Percentiles rank a stretch among this genome's conserved stretches.
phyloP scores from a whole-genome alignment of 2,113 vertebrate genomes.

The Macrotus californicus region DNA sequence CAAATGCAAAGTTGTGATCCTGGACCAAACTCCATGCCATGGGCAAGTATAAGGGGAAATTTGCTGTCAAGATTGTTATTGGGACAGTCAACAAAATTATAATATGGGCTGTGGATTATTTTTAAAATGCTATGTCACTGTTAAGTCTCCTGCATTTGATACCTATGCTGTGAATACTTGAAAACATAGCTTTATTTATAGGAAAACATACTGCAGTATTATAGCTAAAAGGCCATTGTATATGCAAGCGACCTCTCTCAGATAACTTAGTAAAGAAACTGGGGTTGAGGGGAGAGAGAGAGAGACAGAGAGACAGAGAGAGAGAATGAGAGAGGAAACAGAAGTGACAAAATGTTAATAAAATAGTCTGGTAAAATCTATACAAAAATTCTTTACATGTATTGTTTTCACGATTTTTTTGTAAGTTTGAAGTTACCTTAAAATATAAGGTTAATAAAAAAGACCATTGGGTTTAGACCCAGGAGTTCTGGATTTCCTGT shows the following conservation, averaged over 20 bases:
- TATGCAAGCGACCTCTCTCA: neutral
- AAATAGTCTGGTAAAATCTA: neutral
- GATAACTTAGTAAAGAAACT: neutral
- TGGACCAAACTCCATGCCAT: neutral
- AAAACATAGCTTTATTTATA: neutral
- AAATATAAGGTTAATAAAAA: neutral
- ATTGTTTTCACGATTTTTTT: neutral
- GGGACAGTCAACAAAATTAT: neutral
- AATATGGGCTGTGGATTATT: neutral
- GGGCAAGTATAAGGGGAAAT: neutral
- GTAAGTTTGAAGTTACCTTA: neutral
- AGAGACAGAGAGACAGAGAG: neutral
- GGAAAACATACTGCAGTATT: neutral
- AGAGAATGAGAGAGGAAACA: neutral
- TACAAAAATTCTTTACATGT: neutral
- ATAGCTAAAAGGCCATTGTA: neutral
- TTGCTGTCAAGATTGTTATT: neutral
- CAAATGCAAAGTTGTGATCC: neutral
- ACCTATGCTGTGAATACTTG: neutral
- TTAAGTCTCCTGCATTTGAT: neutral
- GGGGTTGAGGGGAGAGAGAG: neutral
- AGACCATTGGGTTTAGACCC: neutral
- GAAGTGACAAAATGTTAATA: neutral
- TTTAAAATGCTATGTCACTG: neutral
- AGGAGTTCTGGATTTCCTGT: neutral